phyloP scores from a whole-genome alignment of 2,888 invertebrate genomes.

The Drosophila paranaensis region DNA sequence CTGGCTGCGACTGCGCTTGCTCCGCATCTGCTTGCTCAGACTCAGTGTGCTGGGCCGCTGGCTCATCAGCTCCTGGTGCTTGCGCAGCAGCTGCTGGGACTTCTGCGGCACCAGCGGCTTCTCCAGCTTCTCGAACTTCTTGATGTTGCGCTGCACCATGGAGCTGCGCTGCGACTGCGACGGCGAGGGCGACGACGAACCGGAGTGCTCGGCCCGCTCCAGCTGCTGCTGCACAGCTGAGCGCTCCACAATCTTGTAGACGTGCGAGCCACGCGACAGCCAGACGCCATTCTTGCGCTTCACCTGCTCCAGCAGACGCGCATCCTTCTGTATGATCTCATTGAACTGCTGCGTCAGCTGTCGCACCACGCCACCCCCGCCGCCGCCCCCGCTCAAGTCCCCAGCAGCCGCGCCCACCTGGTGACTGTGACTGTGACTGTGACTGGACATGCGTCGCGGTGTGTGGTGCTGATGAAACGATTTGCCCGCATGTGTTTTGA shows the following conservation, averaged over 20 bases:
- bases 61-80: slow-evolving; percentile 76
- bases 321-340: slow-evolving; percentile 86
- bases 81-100: slow-evolving; percentile 79
- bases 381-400: slow-evolving; percentile 8
- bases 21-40: slow-evolving; percentile 35
- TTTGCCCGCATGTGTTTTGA: slow-evolving; percentile 83
- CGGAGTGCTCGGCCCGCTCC: slow-evolving; percentile 5
- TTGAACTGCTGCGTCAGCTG: slow-evolving; percentile 90
- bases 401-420: slow-evolving; percentile 22
- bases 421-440: slow-evolving; percentile 27
- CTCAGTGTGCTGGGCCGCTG: slow-evolving; percentile 38
- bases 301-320: slow-evolving; percentile 85
- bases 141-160: slow-evolving; percentile 79
- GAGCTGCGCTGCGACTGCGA: slow-evolving; percentile 57
- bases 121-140: slow-evolving; percentile 79
- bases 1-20: slow-evolving; percentile 25
- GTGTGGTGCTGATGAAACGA: slow-evolving; percentile 71
- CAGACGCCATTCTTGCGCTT: slow-evolving; percentile 87
- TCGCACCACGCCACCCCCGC: slow-evolving; percentile 85
- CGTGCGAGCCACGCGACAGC: slow-evolving; percentile 83
- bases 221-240: slow-evolving; percentile 13
- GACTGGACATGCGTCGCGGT: slow-evolving; percentile 67
- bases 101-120: slow-evolving; percentile 83
- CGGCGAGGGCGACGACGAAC: neutral
- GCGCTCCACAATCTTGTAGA: slow-evolving; percentile 84